Percentiles rank a stretch among this genome's conserved stretches.
phyloP scores from a whole-genome alignment of 2,888 invertebrate species.

The Acleris holmiana region DNA sequence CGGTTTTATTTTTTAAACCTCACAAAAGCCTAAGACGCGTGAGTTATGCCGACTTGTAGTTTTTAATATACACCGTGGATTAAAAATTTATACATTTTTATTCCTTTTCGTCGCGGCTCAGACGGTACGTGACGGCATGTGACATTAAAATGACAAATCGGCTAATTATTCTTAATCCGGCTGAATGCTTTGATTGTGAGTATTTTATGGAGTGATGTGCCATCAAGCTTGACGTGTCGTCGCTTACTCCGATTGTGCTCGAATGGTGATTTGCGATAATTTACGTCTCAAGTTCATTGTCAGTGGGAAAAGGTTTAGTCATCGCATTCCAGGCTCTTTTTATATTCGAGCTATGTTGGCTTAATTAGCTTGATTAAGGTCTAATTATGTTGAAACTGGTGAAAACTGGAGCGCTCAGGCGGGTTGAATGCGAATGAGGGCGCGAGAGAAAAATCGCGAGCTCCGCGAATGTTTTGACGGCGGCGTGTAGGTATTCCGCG shows the following conservation, averaged over 20 bases:
- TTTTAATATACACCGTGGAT: slow-evolving; percentile 80
- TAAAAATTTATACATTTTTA: slow-evolving; percentile 74
- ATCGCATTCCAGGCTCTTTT: slow-evolving; percentile 26
- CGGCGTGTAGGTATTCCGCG: slow-evolving; percentile 58
- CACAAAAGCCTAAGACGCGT: slow-evolving; percentile 78
- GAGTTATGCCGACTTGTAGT: slow-evolving; percentile 81
- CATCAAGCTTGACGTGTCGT: slow-evolving; percentile 60
- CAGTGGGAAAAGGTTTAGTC: slow-evolving; percentile 47
- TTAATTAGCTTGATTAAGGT: slow-evolving; percentile 34
- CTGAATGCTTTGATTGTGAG: slow-evolving; percentile 72
- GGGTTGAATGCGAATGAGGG: slow-evolving; percentile 36
- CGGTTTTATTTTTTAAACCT: slow-evolving; percentile 72
- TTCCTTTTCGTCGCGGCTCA: slow-evolving; percentile 59
- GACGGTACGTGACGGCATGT: slow-evolving; percentile 80
- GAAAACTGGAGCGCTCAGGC: slow-evolving; percentile 30
- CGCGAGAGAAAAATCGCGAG: slow-evolving; percentile 59
- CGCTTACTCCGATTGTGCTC: slow-evolving; percentile 53
- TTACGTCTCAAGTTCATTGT: slow-evolving; percentile 58
- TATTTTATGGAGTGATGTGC: slow-evolving; percentile 58
- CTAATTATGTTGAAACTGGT: slow-evolving; percentile 29
- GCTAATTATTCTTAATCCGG: slow-evolving; percentile 82
- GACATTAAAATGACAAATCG: slow-evolving; percentile 84
- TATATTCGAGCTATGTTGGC: slow-evolving; percentile 22
- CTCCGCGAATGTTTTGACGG: slow-evolving; percentile 53
- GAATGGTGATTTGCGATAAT: slow-evolving; percentile 49